Base-by-base conservation (phyloP, 2,888 invertebrate genomes). In the Oxystoma pomonae region DNA sequence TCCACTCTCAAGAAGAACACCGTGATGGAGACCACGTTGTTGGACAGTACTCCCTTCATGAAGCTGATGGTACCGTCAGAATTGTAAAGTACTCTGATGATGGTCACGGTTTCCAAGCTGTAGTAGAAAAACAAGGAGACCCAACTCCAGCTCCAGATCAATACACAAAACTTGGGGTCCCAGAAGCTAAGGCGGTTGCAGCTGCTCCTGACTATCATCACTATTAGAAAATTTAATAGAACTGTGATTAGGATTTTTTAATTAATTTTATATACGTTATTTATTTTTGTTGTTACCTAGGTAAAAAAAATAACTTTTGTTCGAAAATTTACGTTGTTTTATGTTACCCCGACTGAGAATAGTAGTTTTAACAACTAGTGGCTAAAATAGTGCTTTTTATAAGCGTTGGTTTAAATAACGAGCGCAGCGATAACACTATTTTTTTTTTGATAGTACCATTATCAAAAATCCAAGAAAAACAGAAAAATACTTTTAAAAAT, bases 1-100 rank as follows among this genome's bases (percentile, higher is more conserved):
- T 83, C 67, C 85, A 85, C 69, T 81, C 81, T 21, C 85, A 85
- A 64, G 78, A 81, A 21, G 85, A 85, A 72, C 74, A 78, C n/a
- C 78, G 85, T 56, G 83, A 84, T 61, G 85, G 85, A 0, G 83
- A 84, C 69, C 75, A 78, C 65, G 85, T 85, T 12, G 80, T 79
- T 53, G 85, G 85, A 2, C 82, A 82, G 68, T 85, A 85, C 77
- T 83, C 84, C 70, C 79, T 84, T 62, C 80, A 85, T 49, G 84
- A 85, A 72, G 81, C 84, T 55, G 85, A 85, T 70, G 84, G 85
- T 67, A 83, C 85, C 52, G 73, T 83, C 64, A 80, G 86, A 71
- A 83, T 80, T 71, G 85, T 86, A 60, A 80, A 82, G 69, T 86
- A 86, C 73, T 65, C 62, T 9, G 65, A 65, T 52, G 65, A 49